These are phyloP conservation scores for Parapsyche elsis DNA, from an alignment of 1,140 invertebrate species.

Conservation along the genomic window DNA sequence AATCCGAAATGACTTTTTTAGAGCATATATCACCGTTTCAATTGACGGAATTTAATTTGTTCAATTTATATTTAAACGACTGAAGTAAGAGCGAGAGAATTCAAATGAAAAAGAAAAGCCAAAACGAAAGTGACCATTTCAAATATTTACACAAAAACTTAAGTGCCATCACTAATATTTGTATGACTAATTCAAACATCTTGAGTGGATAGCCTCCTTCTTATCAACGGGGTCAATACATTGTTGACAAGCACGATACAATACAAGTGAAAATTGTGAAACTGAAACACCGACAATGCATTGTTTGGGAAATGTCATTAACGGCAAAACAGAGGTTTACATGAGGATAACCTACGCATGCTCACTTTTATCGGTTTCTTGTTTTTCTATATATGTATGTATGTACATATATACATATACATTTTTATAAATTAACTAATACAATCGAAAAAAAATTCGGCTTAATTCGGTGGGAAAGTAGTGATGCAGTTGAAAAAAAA, in stretches of 20 bases:
- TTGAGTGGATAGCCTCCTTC: constrained; percentile 22
- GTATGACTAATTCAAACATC: constrained; percentile 27
- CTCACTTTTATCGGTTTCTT: no score
- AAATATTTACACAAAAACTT: constrained; percentile 25
- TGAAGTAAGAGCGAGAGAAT: no score
- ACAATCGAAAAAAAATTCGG: no score
- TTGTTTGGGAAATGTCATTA: not conserved
- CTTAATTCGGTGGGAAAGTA: not conserved
- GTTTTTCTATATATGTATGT: no score
- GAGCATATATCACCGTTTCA: no score
- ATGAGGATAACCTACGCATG: no score
- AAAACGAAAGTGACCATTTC: constrained; percentile 9
- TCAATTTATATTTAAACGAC: no score
- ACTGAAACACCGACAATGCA: not conserved
- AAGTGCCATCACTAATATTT: constrained; percentile 15
- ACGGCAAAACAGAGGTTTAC: not conserved
- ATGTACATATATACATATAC: no score
- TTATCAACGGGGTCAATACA: constrained; percentile 23
- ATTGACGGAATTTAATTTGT: no score
- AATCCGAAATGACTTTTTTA: no score
- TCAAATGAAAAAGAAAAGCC: not conserved
- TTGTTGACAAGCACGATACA: constrained; percentile 17
- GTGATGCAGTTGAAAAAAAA: not conserved
- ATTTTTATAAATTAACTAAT: no score
- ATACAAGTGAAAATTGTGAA: constrained; percentile 30